Evolutionary conservation across 2,113 vertebrate genomes (phyloP).

Genomic region (Nipponia nippon): DNA sequence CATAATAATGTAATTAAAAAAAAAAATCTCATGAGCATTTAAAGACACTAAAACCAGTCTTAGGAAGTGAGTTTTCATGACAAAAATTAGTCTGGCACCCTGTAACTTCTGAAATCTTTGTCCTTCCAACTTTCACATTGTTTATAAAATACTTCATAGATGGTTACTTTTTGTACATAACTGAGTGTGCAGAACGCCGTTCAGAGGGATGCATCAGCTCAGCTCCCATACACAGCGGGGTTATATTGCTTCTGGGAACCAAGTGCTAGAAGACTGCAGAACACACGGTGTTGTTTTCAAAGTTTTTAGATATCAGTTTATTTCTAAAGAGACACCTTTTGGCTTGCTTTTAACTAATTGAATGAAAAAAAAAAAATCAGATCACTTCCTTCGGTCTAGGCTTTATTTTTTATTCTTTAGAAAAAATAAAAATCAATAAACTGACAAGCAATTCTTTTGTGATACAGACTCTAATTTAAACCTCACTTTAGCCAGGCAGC

Average conservation of each 20-base stretch:
- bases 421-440: not conserved
- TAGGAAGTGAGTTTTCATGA: not conserved
- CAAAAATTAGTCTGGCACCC: not conserved
- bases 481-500: not conserved
- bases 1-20: not conserved
- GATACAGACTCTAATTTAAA: not conserved
- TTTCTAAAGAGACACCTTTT: not conserved
- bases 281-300: not conserved
- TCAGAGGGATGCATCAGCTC: not conserved
- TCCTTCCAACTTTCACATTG: not conserved
- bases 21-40: not conserved
- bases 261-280: not conserved
- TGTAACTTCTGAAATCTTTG: not conserved
- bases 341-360: not conserved
- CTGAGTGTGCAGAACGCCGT: not conserved
- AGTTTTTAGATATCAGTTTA: not conserved
- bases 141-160: not conserved
- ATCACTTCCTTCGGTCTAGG: not conserved
- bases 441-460: not conserved
- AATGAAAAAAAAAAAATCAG: not conserved
- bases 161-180: rapidly evolving
- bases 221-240: rapidly evolving
- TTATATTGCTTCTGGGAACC: not conserved
- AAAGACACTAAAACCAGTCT: not conserved
- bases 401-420: not conserved